Evolutionary conservation across 2,888 invertebrate species (phyloP).

Genomic region (Apoda limacodes): DNA sequence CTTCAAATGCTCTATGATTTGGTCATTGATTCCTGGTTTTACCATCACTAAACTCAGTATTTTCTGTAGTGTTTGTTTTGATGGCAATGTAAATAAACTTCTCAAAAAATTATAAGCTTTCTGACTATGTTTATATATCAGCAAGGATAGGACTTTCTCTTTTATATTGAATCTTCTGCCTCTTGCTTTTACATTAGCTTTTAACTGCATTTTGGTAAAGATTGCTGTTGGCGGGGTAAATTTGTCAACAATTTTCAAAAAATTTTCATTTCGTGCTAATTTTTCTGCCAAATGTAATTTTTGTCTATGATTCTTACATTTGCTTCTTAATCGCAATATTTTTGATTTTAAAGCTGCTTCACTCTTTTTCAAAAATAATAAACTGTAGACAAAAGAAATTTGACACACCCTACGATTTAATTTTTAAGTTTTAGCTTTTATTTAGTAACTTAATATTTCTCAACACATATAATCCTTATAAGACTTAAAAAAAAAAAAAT

Average conservation of each 20-base stretch:
- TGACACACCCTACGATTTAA: no score
- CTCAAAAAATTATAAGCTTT: constrained; percentile 8
- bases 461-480: no score
- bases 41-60: constrained; percentile 1
- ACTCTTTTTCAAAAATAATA: no score
- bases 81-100: constrained; percentile 10
- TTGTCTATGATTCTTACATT: background rate
- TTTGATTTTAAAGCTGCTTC: no score
- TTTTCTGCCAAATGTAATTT: background rate
- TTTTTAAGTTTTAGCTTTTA: no score
- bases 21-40: constrained; percentile 10
- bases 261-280: background rate
- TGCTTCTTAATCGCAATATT: no score
- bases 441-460: no score
- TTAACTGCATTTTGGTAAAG: background rate
- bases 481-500: no score
- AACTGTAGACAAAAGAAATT: no score
- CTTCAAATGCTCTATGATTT: constrained; percentile 7
- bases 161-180: constrained; percentile 8
- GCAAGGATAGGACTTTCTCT: constrained; percentile 11
- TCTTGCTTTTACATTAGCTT: constrained; percentile 1
- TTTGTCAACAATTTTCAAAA: background rate
- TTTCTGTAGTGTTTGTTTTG: constrained; percentile 9
- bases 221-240: background rate
- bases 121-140: constrained; percentile 11